A percentile compares a stretch with the other conserved stretches of the same genome.
Evolutionary conservation across 2,888 invertebrate genomes (phyloP).

Genomic region (Lepidocyrtinus sp.): DNA sequence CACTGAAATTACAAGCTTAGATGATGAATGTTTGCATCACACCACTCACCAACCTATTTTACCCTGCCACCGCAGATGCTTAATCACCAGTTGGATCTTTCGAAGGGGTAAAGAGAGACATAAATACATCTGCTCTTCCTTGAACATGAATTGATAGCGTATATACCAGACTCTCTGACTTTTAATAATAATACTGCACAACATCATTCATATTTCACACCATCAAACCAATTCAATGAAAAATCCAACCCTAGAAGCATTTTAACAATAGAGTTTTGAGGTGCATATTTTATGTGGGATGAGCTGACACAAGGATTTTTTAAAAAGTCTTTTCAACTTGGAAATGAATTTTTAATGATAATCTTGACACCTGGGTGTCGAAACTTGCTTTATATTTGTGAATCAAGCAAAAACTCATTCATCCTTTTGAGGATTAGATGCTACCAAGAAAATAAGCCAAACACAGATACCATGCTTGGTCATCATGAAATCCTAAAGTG

Average conservation of each 20-base stretch:
- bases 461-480: too few relatives aligned
- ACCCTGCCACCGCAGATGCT: neutral
- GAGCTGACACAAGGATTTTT: too few relatives aligned
- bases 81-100: too few relatives aligned
- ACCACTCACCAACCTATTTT: neutral
- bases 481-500: slow-evolving; percentile 3
- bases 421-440: neutral
- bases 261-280: neutral
- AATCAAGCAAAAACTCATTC: neutral
- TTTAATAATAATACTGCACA: too few relatives aligned
- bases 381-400: slow-evolving; percentile 52
- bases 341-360: slow-evolving; percentile 63
- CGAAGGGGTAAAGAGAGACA: neutral
- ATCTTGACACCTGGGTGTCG: slow-evolving; percentile 69
- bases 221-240: neutral
- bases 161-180: neutral
- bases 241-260: neutral
- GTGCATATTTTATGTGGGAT: neutral
- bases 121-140: neutral
- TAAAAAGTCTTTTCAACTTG: slow-evolving; percentile 12
- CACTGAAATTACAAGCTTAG: neutral
- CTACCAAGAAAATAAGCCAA: neutral
- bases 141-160: too few relatives aligned
- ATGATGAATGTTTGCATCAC: neutral
- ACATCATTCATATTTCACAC: slow-evolving; percentile 18